Conservation (phyloP, 2,888 invertebrate species). For the Clanis bilineata region DNA sequence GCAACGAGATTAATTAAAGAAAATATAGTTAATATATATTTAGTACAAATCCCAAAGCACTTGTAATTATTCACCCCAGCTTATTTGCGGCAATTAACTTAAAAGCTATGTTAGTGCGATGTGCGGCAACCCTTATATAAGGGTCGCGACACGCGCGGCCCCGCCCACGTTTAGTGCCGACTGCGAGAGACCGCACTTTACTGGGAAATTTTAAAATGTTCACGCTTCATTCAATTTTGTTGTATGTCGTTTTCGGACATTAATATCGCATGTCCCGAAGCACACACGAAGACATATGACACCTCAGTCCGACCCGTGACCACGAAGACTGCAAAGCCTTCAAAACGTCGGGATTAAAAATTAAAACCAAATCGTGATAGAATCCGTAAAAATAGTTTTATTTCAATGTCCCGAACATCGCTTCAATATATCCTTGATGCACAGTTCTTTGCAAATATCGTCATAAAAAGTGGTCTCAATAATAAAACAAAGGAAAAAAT, state of each 20-base stretch:
- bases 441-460: too few species aligned
- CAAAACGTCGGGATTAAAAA: too few species aligned
- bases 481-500: too few species aligned
- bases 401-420: too few species aligned
- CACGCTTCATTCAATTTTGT: constrained; percentile 15
- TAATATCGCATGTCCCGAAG: background rate
- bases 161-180: constrained; percentile 63
- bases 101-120: constrained; percentile 66
- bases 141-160: constrained; percentile 66
- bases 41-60: constrained; percentile 16
- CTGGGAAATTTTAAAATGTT: background rate
- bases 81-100: constrained; percentile 70
- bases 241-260: background rate
- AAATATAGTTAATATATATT: constrained; percentile 14
- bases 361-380: too few species aligned
- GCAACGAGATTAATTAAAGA: constrained; percentile 10
- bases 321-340: too few species aligned
- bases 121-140: constrained; percentile 71
- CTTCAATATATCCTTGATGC: too few species aligned
- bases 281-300: too few species aligned
- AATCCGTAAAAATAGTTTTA: too few species aligned
- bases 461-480: too few species aligned
- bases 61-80: constrained; percentile 53
- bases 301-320: too few species aligned
- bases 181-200: constrained; percentile 38